Conservation (phyloP, 1,140 invertebrate genomes). For the Drosophila subobscura region DNA sequence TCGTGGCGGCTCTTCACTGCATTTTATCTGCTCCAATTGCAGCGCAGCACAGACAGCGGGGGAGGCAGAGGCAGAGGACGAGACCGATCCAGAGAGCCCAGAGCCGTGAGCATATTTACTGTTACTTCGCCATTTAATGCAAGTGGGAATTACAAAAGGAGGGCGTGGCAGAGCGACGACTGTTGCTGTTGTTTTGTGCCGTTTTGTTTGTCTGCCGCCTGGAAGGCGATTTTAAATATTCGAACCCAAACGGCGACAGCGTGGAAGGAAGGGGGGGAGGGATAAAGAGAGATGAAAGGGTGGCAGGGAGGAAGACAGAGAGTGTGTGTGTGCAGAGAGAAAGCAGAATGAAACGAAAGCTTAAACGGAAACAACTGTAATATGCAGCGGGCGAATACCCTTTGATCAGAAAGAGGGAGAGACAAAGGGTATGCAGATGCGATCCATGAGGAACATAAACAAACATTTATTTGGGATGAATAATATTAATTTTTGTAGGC, state of each 20-base stretch:
- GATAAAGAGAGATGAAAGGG: neutral
- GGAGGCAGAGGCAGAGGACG: neutral
- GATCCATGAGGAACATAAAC: too few species aligned
- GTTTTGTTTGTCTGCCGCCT: slow-evolving; percentile 8
- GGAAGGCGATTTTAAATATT: slow-evolving; percentile 60
- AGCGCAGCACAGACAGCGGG: slow-evolving; percentile 17
- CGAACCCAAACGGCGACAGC: slow-evolving; percentile 35
- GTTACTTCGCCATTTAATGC: slow-evolving; percentile 76
- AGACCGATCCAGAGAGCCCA: neutral
- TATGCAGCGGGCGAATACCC: slow-evolving; percentile 22
- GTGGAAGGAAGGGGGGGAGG: too few species aligned
- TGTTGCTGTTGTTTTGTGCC: neutral
- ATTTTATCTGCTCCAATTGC: slow-evolving; percentile 80
- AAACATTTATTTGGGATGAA: too few species aligned
- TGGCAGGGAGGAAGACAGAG: neutral
- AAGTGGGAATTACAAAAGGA: slow-evolving; percentile 74
- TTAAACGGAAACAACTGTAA: slow-evolving; percentile 29
- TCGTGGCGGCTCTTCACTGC: slow-evolving; percentile 26
- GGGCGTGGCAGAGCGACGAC: slow-evolving; percentile 21
- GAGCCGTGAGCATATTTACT: slow-evolving; percentile 67
- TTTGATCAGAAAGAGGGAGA: neutral
- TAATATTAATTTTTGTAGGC: too few species aligned
- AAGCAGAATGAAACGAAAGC: slow-evolving; percentile 27
- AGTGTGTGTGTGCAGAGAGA: slow-evolving; percentile 16
- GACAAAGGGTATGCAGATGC: neutral